Evolutionary conservation across 2,888 invertebrate genomes (phyloP).

Genomic region (Apantesis nais): DNA sequence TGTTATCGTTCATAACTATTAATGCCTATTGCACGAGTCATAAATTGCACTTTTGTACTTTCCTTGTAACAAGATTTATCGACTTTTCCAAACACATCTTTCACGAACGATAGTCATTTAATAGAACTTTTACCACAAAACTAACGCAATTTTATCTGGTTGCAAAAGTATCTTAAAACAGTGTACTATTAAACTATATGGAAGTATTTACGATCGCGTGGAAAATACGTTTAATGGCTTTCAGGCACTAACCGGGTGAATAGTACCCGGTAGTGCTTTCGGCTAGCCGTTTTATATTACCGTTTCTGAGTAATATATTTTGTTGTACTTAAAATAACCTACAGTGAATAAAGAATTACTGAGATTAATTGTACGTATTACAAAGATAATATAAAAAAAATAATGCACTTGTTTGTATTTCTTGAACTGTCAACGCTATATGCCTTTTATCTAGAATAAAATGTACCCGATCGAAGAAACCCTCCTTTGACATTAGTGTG

Average conservation of each 20-base stretch:
- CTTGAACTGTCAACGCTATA: neutral
- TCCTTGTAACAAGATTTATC: slow-evolving; percentile 25
- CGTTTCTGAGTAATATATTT: slow-evolving; percentile 4
- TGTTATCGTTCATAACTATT: slow-evolving; percentile 38
- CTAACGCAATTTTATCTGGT: slow-evolving; percentile 41
- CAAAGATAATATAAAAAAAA: neutral
- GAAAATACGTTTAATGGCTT: slow-evolving; percentile 66
- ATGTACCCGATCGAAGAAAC: no score
- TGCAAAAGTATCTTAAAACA: slow-evolving; percentile 46
- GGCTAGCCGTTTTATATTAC: slow-evolving; percentile 9
- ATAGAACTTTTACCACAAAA: slow-evolving; percentile 19
- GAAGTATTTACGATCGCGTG: slow-evolving; percentile 75
- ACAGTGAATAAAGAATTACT: neutral
- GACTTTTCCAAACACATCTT: slow-evolving; percentile 22
- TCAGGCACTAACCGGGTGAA: slow-evolving; percentile 53
- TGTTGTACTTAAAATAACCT: neutral
- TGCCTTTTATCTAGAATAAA: no score
- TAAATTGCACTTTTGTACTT: slow-evolving; percentile 54
- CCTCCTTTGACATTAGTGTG: no score
- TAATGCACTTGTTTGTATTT: neutral
- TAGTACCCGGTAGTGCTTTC: slow-evolving; percentile 25
- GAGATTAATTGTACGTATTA: neutral
- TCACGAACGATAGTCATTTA: slow-evolving; percentile 15
- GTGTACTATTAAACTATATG: slow-evolving; percentile 36
- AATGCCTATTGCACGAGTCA: slow-evolving; percentile 53